Evolutionary conservation across 2,113 vertebrate species (phyloP).

Genomic region (Accipiter cooperii): DNA sequence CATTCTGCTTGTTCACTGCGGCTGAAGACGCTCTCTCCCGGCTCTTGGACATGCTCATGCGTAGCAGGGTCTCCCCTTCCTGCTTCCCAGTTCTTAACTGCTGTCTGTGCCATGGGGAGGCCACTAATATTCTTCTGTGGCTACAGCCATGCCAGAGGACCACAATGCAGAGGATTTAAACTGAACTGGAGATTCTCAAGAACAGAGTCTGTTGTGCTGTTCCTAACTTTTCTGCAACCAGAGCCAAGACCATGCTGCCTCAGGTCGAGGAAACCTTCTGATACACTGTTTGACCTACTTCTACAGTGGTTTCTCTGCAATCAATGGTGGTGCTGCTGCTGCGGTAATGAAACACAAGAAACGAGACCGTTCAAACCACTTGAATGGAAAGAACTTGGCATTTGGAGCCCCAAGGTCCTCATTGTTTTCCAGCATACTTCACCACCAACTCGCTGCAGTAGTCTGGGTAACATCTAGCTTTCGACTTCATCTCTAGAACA

Average conservation of each 20-base stretch:
- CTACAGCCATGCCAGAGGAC: background rate
- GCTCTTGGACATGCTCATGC: background rate
- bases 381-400: background rate
- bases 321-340: rapidly evolving
- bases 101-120: background rate
- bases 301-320: background rate
- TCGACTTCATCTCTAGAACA: background rate
- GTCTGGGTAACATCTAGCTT: background rate
- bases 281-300: background rate
- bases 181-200: background rate
- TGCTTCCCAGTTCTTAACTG: background rate
- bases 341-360: background rate
- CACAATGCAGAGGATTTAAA: background rate
- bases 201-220: background rate
- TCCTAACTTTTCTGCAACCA: background rate
- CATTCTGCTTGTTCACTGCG: background rate
- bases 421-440: background rate
- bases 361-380: background rate
- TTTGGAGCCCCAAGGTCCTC: background rate
- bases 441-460: background rate
- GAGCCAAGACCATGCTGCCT: background rate
- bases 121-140: background rate
- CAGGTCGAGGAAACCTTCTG: background rate
- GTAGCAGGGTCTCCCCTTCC: background rate
- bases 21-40: background rate